Evolutionary conservation across 37 sponge, comb jelly and placozoan genomes (phyloP), one percentile per base, ranked within the genome.

Genomic region (Oscarella lobularis): DNA sequence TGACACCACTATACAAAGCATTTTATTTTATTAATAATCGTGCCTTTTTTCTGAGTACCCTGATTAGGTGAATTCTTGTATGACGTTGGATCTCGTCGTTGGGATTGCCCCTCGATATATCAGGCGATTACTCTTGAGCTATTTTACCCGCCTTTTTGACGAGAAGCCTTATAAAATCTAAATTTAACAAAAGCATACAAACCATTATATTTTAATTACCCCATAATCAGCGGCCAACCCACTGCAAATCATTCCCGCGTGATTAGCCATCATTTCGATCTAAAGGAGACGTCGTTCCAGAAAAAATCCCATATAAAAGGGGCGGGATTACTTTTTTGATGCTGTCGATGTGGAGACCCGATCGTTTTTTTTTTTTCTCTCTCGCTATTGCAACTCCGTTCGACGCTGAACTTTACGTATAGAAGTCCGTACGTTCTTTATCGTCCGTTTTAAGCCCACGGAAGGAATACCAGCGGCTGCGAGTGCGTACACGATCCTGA

Each of bases 181-280:
- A n/a, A n/a, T n/a, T n/a, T n/a, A n/a, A n/a, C n/a, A n/a, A n/a
- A n/a, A n/a, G n/a, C n/a, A n/a, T n/a, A n/a, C n/a, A n/a, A n/a
- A n/a, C n/a, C n/a, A n/a, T n/a, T n/a, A n/a, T n/a, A n/a, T n/a
- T n/a, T n/a, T n/a, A n/a, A n/a, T n/a, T n/a, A n/a, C 83, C 92
- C 92, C 86, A 83, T 84, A 98, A 71, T 98, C 99, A 36, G 99
- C 91, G 39, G 91, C 94, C 99, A 98, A 93, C 39, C 99, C 99
- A 80, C 99, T 98, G 85, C 90, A 98, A 66, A 87, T 87, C 79
- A 93, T 88, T 32, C 99, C 99, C 77, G 85, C 88, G 37, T 79
- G 74, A 29, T 90, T 86, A 66, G 85, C 90, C 5, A 90, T 76
- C 66, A 41, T 75, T 78, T 92, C 99, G 54, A 98, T 86, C 99